phyloP scores from a whole-genome alignment of 2,113 vertebrate species.

The Menidia beryllina region DNA sequence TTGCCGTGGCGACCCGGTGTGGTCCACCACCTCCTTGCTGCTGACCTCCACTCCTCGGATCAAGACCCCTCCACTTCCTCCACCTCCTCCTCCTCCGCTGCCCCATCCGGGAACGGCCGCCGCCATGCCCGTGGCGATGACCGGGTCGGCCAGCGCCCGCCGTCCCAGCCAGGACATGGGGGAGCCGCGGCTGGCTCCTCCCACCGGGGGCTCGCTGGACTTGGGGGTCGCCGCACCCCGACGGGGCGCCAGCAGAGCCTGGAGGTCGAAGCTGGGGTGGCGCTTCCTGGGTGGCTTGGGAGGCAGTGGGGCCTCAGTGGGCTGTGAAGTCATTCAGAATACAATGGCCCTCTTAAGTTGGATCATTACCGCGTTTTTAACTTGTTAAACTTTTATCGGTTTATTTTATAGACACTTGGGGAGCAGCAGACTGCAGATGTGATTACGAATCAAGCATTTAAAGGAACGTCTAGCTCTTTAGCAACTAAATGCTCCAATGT shows the following conservation, averaged over 20 bases:
- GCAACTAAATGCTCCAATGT: not conserved
- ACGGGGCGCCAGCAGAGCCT: slow-evolving; percentile 82
- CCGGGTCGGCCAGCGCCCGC: slow-evolving; percentile 64
- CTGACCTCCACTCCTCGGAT: slow-evolving; percentile 92
- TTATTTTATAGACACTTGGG: not conserved
- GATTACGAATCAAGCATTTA: not conserved
- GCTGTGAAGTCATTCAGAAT: slow-evolving; percentile 44
- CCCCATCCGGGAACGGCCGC: slow-evolving; percentile 74
- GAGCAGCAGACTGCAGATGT: not conserved
- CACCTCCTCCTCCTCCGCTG: slow-evolving; percentile 45
- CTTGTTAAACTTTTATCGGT: not conserved
- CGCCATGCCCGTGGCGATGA: slow-evolving; percentile 74
- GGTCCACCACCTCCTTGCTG: slow-evolving; percentile 91
- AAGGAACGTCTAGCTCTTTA: not conserved
- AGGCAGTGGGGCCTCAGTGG: slow-evolving; percentile 70
- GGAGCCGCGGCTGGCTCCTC: slow-evolving; percentile 64
- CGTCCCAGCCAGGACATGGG: slow-evolving; percentile 83
- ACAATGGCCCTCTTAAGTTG: not conserved
- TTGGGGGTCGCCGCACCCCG: slow-evolving; percentile 56
- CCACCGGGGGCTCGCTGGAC: slow-evolving; percentile 58
- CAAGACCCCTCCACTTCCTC: slow-evolving; percentile 77
- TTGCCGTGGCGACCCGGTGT: slow-evolving; percentile 88
- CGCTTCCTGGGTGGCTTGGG: slow-evolving; percentile 81
- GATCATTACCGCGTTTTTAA: not conserved
- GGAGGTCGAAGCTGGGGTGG: slow-evolving; percentile 86